Evolutionary conservation across 2,113 vertebrate genomes (phyloP).

Genomic region (Atrichornis clamosus): DNA sequence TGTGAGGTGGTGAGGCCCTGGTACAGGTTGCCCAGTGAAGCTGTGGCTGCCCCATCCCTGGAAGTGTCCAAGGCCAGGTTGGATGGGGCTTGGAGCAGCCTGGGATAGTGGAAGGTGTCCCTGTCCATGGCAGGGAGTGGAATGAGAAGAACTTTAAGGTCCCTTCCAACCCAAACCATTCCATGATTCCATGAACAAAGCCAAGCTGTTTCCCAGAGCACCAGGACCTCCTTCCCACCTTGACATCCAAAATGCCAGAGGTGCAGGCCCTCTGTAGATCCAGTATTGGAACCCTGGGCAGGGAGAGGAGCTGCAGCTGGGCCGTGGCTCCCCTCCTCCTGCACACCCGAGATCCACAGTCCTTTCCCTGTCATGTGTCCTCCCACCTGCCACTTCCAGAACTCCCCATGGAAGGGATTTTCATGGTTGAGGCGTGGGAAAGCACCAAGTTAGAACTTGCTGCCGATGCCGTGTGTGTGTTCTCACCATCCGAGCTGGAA

Average conservation of each 20-base stretch:
- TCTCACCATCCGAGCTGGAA: not conserved
- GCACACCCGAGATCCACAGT: not conserved
- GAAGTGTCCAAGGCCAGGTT: not conserved
- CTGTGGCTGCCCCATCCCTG: not conserved
- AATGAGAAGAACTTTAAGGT: not conserved
- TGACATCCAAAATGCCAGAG: not conserved
- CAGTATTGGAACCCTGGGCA: not conserved
- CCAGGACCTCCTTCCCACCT: not conserved
- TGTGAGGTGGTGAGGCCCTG: not conserved
- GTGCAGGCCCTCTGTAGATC: not conserved
- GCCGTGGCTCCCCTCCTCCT: not conserved
- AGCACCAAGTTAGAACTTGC: not conserved
- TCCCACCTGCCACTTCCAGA: not conserved
- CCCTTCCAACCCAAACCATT: not conserved
- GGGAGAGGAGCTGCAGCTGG: not conserved
- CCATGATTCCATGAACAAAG: not conserved
- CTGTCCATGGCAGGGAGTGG: not conserved
- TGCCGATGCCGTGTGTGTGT: not conserved
- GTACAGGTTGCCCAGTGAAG: not conserved
- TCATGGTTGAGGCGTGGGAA: not conserved
- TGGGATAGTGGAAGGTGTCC: not conserved
- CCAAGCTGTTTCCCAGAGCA: not conserved
- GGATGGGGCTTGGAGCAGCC: not conserved
- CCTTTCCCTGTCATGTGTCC: not conserved
- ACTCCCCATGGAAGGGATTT: accelerated